Conservation (phyloP, 2,888 invertebrate species). For the Limnephilus auricula region DNA sequence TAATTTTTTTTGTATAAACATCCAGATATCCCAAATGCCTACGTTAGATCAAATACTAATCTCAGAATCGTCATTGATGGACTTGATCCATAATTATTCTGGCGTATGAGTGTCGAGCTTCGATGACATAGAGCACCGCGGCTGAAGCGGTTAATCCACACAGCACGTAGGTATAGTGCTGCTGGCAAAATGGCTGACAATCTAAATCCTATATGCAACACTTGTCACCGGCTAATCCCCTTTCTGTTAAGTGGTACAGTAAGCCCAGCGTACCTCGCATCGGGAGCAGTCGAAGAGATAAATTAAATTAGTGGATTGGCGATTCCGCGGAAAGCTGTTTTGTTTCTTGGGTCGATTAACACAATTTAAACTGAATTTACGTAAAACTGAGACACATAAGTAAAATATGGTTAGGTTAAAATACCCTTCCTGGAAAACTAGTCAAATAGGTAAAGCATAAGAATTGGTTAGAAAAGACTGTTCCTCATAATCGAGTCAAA, state of each 20-base stretch:
- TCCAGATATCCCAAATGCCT: background rate
- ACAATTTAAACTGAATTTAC: no score
- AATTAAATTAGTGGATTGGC: background rate
- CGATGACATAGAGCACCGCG: slow-evolving; percentile 17
- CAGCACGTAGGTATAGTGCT: background rate
- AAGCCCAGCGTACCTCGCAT: background rate
- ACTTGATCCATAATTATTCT: background rate
- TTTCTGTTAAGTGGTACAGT: background rate
- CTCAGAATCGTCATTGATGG: background rate
- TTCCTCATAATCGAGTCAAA: no score
- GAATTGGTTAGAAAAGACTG: no score
- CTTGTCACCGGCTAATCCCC: slow-evolving; percentile 14
- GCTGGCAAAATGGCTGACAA: slow-evolving; percentile 29
- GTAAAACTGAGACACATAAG: no score
- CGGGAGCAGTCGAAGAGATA: background rate
- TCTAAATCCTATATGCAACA: slow-evolving; percentile 14
- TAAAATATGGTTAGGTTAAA: no score
- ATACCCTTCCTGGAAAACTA: no score
- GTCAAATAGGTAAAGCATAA: no score
- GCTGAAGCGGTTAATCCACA: slow-evolving; percentile 4
- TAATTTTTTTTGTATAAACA: no score
- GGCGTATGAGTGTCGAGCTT: background rate
- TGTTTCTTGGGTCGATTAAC: background rate
- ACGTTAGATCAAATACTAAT: background rate
- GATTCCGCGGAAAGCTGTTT: background rate